A percentile compares a stretch with the other conserved stretches of the same genome.
These are phyloP conservation scores for Theropithecus gelada DNA, from an alignment of 2,113 vertebrate species.

Conservation along the genomic window DNA sequence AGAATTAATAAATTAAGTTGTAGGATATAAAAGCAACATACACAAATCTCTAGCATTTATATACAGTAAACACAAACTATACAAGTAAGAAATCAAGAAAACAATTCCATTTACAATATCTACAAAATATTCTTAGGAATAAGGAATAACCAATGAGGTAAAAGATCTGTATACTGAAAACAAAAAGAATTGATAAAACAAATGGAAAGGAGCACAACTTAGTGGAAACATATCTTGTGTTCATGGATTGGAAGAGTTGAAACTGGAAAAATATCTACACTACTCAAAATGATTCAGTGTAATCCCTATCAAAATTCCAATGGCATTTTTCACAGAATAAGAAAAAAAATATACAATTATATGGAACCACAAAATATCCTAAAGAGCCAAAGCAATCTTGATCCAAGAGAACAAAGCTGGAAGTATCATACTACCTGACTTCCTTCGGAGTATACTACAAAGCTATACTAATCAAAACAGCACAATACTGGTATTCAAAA, in stretches of 20 bases:
- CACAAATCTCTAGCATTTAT: not conserved
- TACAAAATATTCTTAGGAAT: not conserved
- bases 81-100: not conserved
- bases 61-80: not conserved
- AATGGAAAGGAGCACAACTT: not conserved
- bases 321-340: not conserved
- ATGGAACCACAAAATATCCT: not conserved
- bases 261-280: not conserved
- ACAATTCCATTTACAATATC: not conserved
- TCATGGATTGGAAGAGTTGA: not conserved
- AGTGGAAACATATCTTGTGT: not conserved
- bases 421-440: not conserved
- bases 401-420: not conserved
- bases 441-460: not conserved
- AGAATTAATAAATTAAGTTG: not conserved
- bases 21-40: not conserved
- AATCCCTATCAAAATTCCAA: not conserved
- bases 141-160: not conserved
- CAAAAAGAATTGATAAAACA: not conserved
- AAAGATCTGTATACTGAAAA: not conserved
- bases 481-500: not conserved
- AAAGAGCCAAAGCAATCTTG: not conserved
- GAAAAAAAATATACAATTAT: not conserved
- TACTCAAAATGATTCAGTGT: not conserved
- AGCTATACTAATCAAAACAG: not conserved